These are phyloP conservation scores for Sparus aurata DNA, from an alignment of 2,797 vertebrate species.

Conservation along the genomic window DNA sequence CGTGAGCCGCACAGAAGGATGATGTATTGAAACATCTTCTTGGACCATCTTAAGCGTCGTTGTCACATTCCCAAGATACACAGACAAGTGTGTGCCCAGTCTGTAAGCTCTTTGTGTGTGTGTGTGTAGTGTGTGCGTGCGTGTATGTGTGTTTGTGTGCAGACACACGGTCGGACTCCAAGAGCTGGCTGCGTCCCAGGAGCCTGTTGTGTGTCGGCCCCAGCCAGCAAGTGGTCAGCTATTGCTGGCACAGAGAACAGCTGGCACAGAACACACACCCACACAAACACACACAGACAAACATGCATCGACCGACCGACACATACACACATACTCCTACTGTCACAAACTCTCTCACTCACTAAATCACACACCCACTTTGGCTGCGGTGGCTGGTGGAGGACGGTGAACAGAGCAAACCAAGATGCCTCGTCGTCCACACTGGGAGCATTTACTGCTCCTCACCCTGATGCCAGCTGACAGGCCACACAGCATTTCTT, in stretches of 20 bases:
- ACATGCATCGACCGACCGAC: slow-evolving; percentile 1
- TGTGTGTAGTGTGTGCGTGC: slow-evolving; percentile 35
- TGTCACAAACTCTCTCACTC: slow-evolving; percentile 56
- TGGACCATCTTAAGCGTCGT: slow-evolving; percentile 44
- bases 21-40: slow-evolving; percentile 69
- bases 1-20: slow-evolving; percentile 42
- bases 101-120: slow-evolving; percentile 29
- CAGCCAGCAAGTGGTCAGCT: slow-evolving; percentile 75
- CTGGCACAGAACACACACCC: slow-evolving; percentile 61
- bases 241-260: slow-evolving; percentile 74
- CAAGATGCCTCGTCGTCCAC: slow-evolving; percentile 50
- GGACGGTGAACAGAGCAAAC: slow-evolving; percentile 46
- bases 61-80: slow-evolving; percentile 67
- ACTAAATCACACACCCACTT: slow-evolving; percentile 67
- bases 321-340: slow-evolving; percentile 16
- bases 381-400: slow-evolving; percentile 48
- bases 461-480: slow-evolving; percentile 50
- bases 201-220: slow-evolving; percentile 63
- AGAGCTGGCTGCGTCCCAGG: slow-evolving; percentile 64
- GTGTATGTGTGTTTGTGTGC: slow-evolving; percentile 34
- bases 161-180: slow-evolving; percentile 52
- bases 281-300: neutral
- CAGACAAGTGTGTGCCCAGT: slow-evolving; percentile 51
- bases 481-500: slow-evolving; percentile 51
- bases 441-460: slow-evolving; percentile 56